Percentiles rank a stretch among this genome's conserved stretches.
phyloP scores from a whole-genome alignment of 23 tunicate species.

The Clavelina lepadiformis region DNA sequence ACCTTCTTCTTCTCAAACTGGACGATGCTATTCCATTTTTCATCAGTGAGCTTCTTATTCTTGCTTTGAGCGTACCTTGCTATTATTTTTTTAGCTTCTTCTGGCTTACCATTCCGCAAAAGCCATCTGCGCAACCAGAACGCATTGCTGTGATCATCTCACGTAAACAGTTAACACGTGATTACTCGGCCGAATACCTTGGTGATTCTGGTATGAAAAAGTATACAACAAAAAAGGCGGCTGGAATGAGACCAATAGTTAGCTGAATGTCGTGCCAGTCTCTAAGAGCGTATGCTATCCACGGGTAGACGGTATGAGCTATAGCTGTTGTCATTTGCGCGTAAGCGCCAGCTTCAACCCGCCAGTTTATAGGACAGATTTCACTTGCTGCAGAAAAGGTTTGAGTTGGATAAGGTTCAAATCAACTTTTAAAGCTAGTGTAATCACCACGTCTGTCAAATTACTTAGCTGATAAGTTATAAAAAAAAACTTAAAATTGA shows the following conservation, averaged over 20 bases:
- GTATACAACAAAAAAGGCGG: slow-evolving; percentile 18
- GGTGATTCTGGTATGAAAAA: slow-evolving; percentile 74
- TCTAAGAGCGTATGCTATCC: slow-evolving; percentile 42
- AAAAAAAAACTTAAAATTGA: no score
- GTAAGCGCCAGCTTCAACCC: slow-evolving; percentile 26
- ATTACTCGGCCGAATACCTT: slow-evolving; percentile 35
- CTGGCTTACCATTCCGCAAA: slow-evolving; percentile 10
- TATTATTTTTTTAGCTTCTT: slow-evolving; percentile 40
- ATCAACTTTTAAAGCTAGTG: no score
- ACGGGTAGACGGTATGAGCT: slow-evolving; percentile 48
- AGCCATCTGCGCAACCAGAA: slow-evolving; percentile 41
- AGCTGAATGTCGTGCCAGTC: slow-evolving; percentile 51
- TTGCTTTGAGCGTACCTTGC: slow-evolving; percentile 37
- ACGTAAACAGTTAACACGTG: no score
- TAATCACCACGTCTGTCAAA: no score
- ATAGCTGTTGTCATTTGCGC: slow-evolving; percentile 16
- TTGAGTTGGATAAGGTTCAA: no score
- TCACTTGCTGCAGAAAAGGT: slow-evolving; percentile 27
- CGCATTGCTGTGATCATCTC: no score
- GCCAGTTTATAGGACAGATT: slow-evolving; percentile 20
- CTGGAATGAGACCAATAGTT: slow-evolving; percentile 9
- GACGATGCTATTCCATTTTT: slow-evolving; percentile 38
- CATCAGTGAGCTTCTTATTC: slow-evolving; percentile 24
- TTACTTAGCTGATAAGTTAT: no score
- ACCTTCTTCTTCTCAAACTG: slow-evolving; percentile 28